Base-by-base conservation (phyloP, 2,888 invertebrate species). In the Odontomyia ornata region DNA sequence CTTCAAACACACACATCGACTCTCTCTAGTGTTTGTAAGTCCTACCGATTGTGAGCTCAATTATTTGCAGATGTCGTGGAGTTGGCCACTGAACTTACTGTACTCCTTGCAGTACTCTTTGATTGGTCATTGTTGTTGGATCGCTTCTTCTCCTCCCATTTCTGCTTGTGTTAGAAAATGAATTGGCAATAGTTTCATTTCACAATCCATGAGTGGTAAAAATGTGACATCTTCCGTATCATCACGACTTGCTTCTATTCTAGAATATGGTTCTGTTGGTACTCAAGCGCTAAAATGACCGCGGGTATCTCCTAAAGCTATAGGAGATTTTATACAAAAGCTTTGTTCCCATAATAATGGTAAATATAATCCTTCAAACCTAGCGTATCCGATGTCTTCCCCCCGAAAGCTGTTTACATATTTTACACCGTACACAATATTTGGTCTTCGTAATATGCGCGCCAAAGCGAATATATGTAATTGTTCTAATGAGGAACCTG, bases 281-380 rank as follows among this genome's bases (percentile, higher is more conserved):
- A 98, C 96, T 77, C 98, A 89, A 79, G 98, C 98, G 78, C 95
- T 96, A 88, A 99, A 99, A 88, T 99, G 98, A 0, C 98, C 98
- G 79, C 98, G 90, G 7, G 98, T 98, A 72, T 86, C 87, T 27
- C 96, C 98, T 79, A 98, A 89, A 79, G 96, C 94, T 82, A 99
- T 93, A 73, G 98, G 98, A 64, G 95, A 94, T 85, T 94, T 93
- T 86, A 94, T 93, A 87, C 98, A 98, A 88, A 96, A 96, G 81
- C 93, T 93, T 80, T 93, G 91, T 85, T 98, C 98, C 97, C 97
- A 98, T 84, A 98, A 89, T 82, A 98, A 89, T 79, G 98, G 98
- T 85, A 99, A 89, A 88, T 98, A 99, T 75, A 98, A 93, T 81
- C 98, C 95, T 90, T 97, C 97, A 88, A 98, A 98, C 83, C 95